Evolutionary conservation across 2,888 invertebrate genomes (phyloP).

Genomic region (Coleophora deauratella): DNA sequence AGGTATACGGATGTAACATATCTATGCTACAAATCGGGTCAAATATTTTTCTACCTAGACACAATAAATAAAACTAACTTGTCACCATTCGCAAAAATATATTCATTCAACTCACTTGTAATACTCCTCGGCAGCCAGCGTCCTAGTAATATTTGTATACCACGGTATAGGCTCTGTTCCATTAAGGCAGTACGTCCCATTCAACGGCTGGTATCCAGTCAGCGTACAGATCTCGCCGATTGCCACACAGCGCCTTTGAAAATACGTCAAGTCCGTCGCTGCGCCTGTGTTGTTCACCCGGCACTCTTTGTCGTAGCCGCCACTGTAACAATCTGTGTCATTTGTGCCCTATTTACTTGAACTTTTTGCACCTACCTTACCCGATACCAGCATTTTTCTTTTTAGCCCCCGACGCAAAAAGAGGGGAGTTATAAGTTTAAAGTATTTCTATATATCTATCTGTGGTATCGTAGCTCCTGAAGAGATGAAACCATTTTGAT

Average conservation of each 20-base stretch:
- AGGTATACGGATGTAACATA: too few relatives aligned
- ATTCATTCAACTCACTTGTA: constrained; percentile 79
- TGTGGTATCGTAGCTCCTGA: too few relatives aligned
- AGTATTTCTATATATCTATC: not conserved
- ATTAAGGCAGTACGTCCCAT: constrained; percentile 62
- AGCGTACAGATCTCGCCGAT: constrained; percentile 65
- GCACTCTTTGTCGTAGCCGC: constrained; percentile 73
- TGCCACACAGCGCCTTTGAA: constrained; percentile 58
- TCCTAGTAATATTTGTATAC: constrained; percentile 66
- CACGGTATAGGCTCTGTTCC: constrained; percentile 48
- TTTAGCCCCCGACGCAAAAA: not conserved
- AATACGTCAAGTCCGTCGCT: constrained; percentile 63
- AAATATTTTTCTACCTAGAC: too few relatives aligned
- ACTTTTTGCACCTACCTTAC: too few relatives aligned
- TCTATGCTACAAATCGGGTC: too few relatives aligned
- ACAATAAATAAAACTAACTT: too few relatives aligned
- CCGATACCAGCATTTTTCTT: not conserved
- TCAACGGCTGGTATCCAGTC: constrained; percentile 45
- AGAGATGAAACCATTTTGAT: too few relatives aligned
- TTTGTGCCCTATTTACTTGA: constrained; percentile 4
- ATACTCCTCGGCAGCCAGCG: constrained; percentile 78
- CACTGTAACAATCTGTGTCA: constrained; percentile 77
- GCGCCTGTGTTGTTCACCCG: constrained; percentile 42
- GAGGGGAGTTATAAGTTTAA: not conserved
- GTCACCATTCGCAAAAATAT: too few relatives aligned